phyloP scores from a whole-genome alignment of 2,888 invertebrate genomes.

The Liopterus haemorrhoidalis region DNA sequence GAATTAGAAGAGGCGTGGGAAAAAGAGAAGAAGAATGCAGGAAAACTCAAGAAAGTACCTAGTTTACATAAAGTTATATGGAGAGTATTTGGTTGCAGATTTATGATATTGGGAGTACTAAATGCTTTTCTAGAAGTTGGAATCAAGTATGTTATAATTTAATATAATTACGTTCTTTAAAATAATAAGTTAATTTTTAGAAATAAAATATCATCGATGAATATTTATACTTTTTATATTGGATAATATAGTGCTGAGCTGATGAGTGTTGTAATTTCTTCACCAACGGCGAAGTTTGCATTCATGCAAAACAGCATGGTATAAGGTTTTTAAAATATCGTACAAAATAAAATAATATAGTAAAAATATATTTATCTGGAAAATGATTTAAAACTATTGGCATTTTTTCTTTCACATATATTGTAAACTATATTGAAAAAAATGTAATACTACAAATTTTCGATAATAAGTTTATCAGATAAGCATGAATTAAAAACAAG shows the following conservation, averaged over 20 bases:
- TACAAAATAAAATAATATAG: too few species aligned
- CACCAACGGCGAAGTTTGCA: background rate
- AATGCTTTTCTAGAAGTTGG: slow-evolving; percentile 35
- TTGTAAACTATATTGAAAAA: too few species aligned
- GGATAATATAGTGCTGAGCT: background rate
- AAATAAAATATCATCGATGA: background rate
- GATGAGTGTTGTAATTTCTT: background rate
- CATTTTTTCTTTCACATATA: too few species aligned
- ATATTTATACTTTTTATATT: background rate
- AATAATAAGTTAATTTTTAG: background rate
- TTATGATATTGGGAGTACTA: slow-evolving; percentile 34
- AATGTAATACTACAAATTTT: too few species aligned
- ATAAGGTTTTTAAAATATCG: too few species aligned
- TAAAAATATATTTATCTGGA: too few species aligned
- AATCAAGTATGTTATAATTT: slow-evolving; percentile 33
- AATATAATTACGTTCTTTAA: background rate
- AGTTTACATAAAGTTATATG: slow-evolving; percentile 36
- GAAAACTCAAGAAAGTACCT: slow-evolving; percentile 19
- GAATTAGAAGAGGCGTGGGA: slow-evolving; percentile 41
- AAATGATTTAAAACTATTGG: too few species aligned
- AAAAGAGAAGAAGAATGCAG: slow-evolving; percentile 29
- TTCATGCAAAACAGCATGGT: too few species aligned
- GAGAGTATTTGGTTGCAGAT: slow-evolving; percentile 36
- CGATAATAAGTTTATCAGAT: too few species aligned
- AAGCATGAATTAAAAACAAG: too few species aligned